phyloP scores from a whole-genome alignment of 2,797 vertebrate species.

The Gorsachius magnificus region DNA sequence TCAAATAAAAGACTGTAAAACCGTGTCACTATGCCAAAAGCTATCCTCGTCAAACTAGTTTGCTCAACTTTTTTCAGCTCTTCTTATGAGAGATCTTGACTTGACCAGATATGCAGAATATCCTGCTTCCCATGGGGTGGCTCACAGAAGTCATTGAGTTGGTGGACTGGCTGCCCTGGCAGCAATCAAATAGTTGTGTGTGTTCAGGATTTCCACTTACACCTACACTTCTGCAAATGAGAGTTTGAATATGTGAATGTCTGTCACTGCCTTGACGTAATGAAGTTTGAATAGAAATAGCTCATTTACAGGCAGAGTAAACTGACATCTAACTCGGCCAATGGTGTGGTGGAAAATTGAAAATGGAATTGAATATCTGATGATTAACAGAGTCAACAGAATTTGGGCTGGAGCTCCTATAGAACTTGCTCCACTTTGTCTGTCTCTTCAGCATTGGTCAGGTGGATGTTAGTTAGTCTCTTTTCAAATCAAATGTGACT shows the following conservation, averaged over 20 bases:
- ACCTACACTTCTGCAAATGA: not conserved
- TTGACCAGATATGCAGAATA: not conserved
- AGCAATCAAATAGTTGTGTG: not conserved
- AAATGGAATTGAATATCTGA: not conserved
- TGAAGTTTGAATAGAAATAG: not conserved
- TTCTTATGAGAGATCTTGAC: not conserved
- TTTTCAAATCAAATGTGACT: not conserved
- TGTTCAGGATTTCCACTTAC: constrained; percentile 41
- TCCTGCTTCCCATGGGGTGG: constrained; percentile 5
- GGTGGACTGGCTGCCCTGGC: not conserved
- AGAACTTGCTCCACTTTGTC: not conserved
- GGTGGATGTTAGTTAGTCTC: not conserved
- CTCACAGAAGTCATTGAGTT: not conserved
- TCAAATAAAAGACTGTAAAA: constrained; percentile 24
- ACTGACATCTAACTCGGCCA: not conserved
- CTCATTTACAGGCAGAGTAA: not conserved
- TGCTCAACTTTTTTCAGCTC: not conserved
- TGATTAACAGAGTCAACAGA: not conserved
- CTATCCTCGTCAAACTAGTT: constrained; percentile 23
- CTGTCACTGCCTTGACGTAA: not conserved
- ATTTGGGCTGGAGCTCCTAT: not conserved
- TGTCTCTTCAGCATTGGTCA: not conserved
- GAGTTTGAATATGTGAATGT: not conserved
- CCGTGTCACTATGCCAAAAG: not conserved
- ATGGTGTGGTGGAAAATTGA: not conserved